Evolutionary conservation across 1,140 invertebrate genomes (phyloP), one percentile per base, ranked within the genome.

Genomic region (Ceratoteleas bidentatus): DNA sequence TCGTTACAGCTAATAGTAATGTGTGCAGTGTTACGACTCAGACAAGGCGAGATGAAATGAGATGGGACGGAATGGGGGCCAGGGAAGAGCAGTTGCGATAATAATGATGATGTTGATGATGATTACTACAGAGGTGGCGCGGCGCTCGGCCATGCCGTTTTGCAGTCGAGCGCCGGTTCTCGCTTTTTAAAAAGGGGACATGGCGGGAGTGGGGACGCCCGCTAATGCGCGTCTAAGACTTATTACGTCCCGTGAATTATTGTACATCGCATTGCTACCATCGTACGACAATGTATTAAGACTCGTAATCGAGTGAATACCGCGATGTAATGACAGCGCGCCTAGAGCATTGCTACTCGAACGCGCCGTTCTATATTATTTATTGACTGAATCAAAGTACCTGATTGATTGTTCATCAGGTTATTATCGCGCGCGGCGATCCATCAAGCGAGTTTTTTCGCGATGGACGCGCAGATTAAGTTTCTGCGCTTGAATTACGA

Each of bases 31-130:
- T 80, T 85, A 78, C 85, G 69, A 82, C 54, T 82, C 76, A 76
- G 76, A 83, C 75, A 74, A 79, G 72, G 68, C 54, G 69, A 84
- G 81, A 85, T 75, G 82, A 84, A 80, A 85, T 69, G 83, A 80
- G 70, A 81, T 75, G 84, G 73, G 80, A 84, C 57, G 82, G 73
- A 86, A 85, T 61, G 65, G 83, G 74, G 80, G 68, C 72, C 70
- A 83, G 57, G 34, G 73, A 73, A 77, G 85, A 77, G 84, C 62
- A 84, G 36, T 61, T 76, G 76, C 76, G 86, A 88, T 90, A 90
- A 90, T 89, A 89, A 89, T 90, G 87, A 90, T 90, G 88, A 89
- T 85, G 88, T 88, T 88, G 87, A 86, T 85, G 89, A 86, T 90
- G 88, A 90, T 90, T 90, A 87, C 86, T 84, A 58, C 81, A 70